Percentiles rank a stretch among this genome's conserved stretches.
Conservation (phyloP, 2,113 vertebrate genomes). For the Poeciliopsis occidentalis region DNA sequence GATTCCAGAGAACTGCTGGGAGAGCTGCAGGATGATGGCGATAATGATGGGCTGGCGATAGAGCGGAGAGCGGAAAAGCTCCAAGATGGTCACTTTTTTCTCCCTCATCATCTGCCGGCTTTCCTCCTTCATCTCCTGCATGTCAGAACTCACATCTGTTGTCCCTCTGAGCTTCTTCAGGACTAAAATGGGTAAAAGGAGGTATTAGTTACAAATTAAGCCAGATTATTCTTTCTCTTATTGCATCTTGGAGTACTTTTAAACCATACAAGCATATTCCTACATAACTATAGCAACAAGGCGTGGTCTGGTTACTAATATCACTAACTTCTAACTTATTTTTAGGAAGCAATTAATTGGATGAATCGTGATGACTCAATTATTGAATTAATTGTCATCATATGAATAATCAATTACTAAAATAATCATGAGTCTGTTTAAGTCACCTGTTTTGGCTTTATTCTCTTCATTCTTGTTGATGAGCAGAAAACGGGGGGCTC, state of each 20-base stretch:
- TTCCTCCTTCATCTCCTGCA: conserved; percentile 99
- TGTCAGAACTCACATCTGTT: conserved; percentile 86
- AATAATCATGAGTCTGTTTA: neutral
- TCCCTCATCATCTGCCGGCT: conserved; percentile 96
- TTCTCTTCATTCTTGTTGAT: conserved; percentile 96
- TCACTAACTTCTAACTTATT: neutral
- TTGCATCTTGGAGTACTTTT: neutral
- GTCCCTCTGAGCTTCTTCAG: conserved; percentile 93
- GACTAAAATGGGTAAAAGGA: conserved; percentile 70
- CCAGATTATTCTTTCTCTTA: neutral
- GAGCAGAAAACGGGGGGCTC: conserved; percentile 94
- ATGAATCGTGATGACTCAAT: too few relatives aligned
- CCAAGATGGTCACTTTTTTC: conserved; percentile 93
- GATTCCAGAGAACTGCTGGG: conserved; percentile 97
- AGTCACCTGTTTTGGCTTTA: conserved; percentile 90
- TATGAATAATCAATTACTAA: too few relatives aligned
- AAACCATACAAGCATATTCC: neutral
- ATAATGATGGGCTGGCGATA: conserved; percentile 94
- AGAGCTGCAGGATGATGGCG: conserved; percentile 91
- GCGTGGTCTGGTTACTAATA: neutral
- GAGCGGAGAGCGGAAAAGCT: conserved; percentile 88
- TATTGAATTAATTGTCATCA: too few relatives aligned
- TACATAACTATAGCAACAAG: neutral
- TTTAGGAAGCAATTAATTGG: too few relatives aligned
- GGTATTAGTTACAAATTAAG: neutral